Conservation (phyloP, 2,113 vertebrate species). For the Trochalopteron elliotii region DNA sequence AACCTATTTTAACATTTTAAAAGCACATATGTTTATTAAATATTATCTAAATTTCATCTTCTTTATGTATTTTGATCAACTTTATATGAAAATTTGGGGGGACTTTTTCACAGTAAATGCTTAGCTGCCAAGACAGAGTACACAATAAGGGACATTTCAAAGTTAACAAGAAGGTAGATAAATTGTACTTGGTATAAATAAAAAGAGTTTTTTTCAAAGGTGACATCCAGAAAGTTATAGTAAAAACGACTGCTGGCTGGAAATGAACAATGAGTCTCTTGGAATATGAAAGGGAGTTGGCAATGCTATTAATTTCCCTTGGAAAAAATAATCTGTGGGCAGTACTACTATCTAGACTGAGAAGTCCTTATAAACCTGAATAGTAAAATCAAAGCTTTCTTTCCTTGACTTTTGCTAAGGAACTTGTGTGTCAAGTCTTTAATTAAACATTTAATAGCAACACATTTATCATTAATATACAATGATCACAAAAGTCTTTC, state of each 20-base stretch:
- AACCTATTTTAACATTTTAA: background rate
- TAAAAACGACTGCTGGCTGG: background rate
- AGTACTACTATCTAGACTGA: background rate
- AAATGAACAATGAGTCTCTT: background rate
- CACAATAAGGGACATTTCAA: background rate
- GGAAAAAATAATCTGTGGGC: background rate
- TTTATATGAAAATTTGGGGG: background rate
- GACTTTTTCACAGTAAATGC: background rate
- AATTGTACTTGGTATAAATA: background rate
- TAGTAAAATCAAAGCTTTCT: background rate
- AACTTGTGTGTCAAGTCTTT: background rate
- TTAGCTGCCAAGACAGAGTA: background rate
- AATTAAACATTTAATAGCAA: background rate
- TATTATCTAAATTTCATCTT: background rate
- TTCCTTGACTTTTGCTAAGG: background rate
- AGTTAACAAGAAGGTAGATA: background rate
- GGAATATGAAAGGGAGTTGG: background rate
- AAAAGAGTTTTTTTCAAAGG: background rate
- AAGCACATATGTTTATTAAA: background rate
- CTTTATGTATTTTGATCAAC: background rate
- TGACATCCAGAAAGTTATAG: background rate
- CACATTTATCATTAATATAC: background rate
- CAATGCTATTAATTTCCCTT: background rate
- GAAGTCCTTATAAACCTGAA: background rate
- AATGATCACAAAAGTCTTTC: background rate